Conservation (phyloP, 2,113 vertebrate genomes). For the Ammodytes dubius region DNA sequence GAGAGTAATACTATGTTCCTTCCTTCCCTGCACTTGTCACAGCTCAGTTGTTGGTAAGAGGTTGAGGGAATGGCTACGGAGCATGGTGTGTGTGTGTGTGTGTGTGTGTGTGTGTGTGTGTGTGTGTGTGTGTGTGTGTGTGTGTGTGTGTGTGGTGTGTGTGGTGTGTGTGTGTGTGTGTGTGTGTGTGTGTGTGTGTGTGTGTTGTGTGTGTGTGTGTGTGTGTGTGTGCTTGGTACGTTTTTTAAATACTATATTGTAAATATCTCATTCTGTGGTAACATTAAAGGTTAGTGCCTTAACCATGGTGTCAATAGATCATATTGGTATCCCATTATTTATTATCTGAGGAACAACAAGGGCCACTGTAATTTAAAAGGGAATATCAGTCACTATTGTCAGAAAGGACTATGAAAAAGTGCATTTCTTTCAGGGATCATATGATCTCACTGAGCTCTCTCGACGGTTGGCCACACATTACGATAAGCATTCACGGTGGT, state of each 20-base stretch:
- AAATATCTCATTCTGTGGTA: not conserved
- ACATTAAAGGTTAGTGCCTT: not conserved
- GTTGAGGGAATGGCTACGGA: slow-evolving; percentile 33
- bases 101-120: slow-evolving; percentile 9
- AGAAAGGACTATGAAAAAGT: too few species aligned
- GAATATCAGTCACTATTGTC: too few species aligned
- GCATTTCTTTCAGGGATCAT: too few species aligned
- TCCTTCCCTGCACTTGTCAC: slow-evolving; percentile 47
- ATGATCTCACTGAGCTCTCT: too few species aligned
- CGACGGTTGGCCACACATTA: too few species aligned
- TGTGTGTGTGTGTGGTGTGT: not conserved
- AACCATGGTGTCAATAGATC: not conserved
- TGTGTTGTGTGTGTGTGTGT: not conserved
- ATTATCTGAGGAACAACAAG: too few species aligned
- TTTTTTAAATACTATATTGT: too few species aligned
- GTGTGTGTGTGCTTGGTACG: not conserved
- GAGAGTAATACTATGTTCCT: slow-evolving; percentile 47
- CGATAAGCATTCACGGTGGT: too few species aligned
- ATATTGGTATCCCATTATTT: too few species aligned
- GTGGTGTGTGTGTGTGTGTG: too few species aligned
- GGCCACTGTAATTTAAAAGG: too few species aligned
- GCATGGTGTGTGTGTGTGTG: slow-evolving; percentile 3
- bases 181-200: not conserved
- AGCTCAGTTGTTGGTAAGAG: slow-evolving; percentile 48
- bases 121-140: not conserved